phyloP scores from a whole-genome alignment of 1,140 invertebrate species.

The Bombyx mandarina region DNA sequence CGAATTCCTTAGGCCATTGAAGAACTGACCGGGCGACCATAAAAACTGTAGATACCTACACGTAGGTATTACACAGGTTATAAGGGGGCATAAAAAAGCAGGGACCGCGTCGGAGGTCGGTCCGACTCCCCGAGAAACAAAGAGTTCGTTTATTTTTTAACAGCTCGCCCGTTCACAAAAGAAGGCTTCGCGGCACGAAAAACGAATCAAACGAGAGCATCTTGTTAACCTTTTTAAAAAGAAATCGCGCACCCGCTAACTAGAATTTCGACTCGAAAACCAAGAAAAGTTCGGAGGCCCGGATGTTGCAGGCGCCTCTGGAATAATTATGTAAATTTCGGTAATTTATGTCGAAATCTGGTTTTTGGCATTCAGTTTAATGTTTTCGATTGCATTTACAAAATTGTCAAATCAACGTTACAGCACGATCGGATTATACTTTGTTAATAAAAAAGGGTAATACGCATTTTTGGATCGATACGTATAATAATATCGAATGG shows the following conservation, averaged over 20 bases:
- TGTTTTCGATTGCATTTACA: too few relatives aligned
- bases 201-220: constrained; percentile 63
- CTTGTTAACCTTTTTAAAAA: constrained; percentile 70
- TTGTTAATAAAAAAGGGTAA: too few relatives aligned
- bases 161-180: constrained; percentile 68
- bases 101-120: constrained; percentile 67
- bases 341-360: constrained; percentile 29
- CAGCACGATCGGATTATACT: too few relatives aligned
- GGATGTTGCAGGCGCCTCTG: constrained; percentile 53
- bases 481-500: too few relatives aligned
- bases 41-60: constrained; percentile 70
- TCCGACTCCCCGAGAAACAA: constrained; percentile 68
- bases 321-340: constrained; percentile 64
- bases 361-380: not conserved
- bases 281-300: constrained; percentile 52
- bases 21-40: constrained; percentile 66
- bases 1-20: constrained; percentile 69
- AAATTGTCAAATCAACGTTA: too few relatives aligned
- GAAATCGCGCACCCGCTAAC: constrained; percentile 65
- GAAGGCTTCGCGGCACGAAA: constrained; percentile 62
- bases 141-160: constrained; percentile 71
- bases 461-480: too few relatives aligned
- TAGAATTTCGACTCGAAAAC: constrained; percentile 69
- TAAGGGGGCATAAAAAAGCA: constrained; percentile 68
- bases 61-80: constrained; percentile 69